These are phyloP conservation scores for Thymelicus acteon DNA, from an alignment of 2,888 invertebrate genomes.

Conservation along the genomic window DNA sequence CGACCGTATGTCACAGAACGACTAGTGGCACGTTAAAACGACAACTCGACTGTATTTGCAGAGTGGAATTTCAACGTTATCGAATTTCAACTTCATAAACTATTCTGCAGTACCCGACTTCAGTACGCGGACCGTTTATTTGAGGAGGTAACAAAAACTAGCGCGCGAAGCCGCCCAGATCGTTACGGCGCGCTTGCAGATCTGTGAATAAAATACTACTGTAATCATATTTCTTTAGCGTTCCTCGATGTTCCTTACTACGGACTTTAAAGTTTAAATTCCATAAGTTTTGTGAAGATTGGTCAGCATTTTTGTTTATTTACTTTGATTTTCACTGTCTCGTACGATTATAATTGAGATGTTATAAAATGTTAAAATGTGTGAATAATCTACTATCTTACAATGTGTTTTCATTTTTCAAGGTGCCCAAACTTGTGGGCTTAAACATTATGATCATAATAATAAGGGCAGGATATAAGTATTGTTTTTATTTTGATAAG, in stretches of 20 bases:
- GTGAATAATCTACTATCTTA: neutral
- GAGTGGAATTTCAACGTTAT: conserved; percentile 65
- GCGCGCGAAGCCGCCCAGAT: conserved; percentile 37
- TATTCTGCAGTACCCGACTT: conserved; percentile 51
- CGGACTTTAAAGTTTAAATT: neutral
- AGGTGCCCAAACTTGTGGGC: too few species aligned
- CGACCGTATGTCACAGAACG: conserved; percentile 13
- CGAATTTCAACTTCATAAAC: conserved; percentile 65
- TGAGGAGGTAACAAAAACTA: conserved; percentile 45
- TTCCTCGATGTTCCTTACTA: neutral
- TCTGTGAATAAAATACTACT: conserved; percentile 24
- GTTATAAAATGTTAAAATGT: too few species aligned
- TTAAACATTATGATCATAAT: too few species aligned
- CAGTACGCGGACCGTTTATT: conserved; percentile 45
- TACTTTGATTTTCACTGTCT: too few species aligned
- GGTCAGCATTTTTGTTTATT: neutral
- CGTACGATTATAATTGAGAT: too few species aligned
- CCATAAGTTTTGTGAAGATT: neutral
- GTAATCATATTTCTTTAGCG: conserved; percentile 7
- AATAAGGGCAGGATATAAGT: too few species aligned
- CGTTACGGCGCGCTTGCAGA: conserved; percentile 17
- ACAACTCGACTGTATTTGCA: conserved; percentile 54
- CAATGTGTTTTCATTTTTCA: too few species aligned
- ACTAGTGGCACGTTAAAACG: conserved; percentile 50
- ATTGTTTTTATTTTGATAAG: too few species aligned